Evolutionary conservation across 2,797 vertebrate genomes (phyloP).

Genomic region (Glossophaga mutica): DNA sequence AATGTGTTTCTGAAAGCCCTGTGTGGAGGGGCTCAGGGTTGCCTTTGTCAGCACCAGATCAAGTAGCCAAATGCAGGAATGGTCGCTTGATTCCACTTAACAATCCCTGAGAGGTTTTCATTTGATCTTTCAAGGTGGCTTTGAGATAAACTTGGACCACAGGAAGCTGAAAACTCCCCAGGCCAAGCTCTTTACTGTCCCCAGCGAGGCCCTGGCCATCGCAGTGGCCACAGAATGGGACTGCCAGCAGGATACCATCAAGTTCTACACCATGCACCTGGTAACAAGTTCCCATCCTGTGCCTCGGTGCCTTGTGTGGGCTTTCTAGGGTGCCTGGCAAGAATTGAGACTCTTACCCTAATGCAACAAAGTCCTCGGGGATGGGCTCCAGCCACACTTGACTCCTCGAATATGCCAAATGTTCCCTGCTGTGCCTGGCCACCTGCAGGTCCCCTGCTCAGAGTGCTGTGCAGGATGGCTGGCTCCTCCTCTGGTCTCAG

Average conservation of each 20-base stretch:
- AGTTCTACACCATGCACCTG: conserved; percentile 97
- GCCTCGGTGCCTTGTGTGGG: neutral
- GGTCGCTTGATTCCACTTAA: conserved; percentile 9
- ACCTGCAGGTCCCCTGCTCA: neutral
- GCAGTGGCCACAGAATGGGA: conserved; percentile 98
- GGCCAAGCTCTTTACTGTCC: conserved; percentile 92
- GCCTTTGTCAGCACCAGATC: conserved; percentile 33
- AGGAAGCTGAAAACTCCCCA: conserved; percentile 95
- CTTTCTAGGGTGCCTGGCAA: neutral
- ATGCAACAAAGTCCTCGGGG: neutral
- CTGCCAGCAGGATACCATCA: conserved; percentile 92
- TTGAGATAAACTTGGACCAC: conserved; percentile 94
- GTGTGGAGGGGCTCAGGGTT: neutral
- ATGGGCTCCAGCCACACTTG: neutral
- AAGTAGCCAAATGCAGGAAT: conserved; percentile 37
- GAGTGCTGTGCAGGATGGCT: neutral
- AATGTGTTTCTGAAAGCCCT: neutral
- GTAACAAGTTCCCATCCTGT: conserved; percentile 76
- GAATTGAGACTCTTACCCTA: neutral
- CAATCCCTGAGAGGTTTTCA: conserved; percentile 76
- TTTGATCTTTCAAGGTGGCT: conserved; percentile 87
- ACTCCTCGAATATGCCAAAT: neutral
- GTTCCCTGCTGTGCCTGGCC: neutral
- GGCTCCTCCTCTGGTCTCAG: neutral
- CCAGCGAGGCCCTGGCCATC: conserved; percentile 92